Evolutionary conservation across 2,113 vertebrate species (phyloP), one percentile per base, ranked within the genome.

Genomic region (Epinephelus lanceolatus): DNA sequence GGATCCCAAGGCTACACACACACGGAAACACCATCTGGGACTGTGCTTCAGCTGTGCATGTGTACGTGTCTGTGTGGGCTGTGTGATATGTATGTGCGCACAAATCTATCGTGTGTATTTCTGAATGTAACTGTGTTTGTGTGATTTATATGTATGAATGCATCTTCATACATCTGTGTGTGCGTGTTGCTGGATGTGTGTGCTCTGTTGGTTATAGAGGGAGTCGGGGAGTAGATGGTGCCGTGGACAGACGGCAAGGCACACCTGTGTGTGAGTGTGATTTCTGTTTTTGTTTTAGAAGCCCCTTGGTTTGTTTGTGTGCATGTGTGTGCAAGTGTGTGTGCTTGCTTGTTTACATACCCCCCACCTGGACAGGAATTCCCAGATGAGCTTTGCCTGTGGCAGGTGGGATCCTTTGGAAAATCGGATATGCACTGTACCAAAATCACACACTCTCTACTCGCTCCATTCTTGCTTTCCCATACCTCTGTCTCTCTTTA

Each of bases 21-120:
- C 87, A 87, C 70, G 33, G 92, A 92, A 92, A 93, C 91, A 93
- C 94, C 94, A 95, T 95, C 94, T 95, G 94, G 94, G 93, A 92
- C 90, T 85, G 61, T 37, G 83, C 84, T 93, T 93, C 90, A 93
- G 91, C 89, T 93, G 90, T 71, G 81, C 57, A 21, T n/a, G 68
- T 82, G 80, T 75, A 61, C 79, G 68, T 84, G 61, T 70, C 53
- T 81, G 85, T 79, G 79, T 62, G 72, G 67, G 72, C 65, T 62
- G 68, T 87, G 90, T 77, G 81, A 81, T 71, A 59, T 71, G 56
- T 71, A 59, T 71, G 56, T 71, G 80, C 66, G 62, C 49, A 67
- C 66, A 84, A 76, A 82, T 77, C 72, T 79, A 66, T 60, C 51
- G 57, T 37, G 84, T 87, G 87, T 89, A 53, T 78, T 90, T 83